Conservation (phyloP, 1,140 invertebrate species). For the Muscidifurax raptorellus region DNA sequence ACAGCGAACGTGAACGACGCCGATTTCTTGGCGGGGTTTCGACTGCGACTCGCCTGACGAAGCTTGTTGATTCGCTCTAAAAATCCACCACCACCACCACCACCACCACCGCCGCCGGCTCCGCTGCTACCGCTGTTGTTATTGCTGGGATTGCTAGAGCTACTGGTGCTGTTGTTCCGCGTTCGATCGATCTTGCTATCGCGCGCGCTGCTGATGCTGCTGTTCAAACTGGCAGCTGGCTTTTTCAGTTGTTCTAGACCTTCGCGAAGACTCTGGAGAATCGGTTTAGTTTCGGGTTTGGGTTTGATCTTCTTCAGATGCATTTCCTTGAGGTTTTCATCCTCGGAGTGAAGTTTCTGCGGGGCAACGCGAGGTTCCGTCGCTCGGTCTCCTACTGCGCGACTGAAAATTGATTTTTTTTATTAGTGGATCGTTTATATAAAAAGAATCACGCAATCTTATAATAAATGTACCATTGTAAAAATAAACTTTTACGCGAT, state of each 20-base stretch:
- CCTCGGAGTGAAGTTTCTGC: constrained; percentile 62
- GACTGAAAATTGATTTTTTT: constrained; percentile 58
- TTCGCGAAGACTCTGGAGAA: constrained; percentile 69
- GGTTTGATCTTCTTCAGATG: constrained; percentile 73
- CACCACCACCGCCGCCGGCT: constrained; percentile 55
- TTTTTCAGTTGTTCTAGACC: constrained; percentile 71
- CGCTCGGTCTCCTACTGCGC: constrained; percentile 71
- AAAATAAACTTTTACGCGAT: neutral
- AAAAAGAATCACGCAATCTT: no score
- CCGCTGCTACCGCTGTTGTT: constrained; percentile 53
- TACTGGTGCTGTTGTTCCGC: neutral
- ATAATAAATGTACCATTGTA: neutral
- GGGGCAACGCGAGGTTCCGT: constrained; percentile 72
- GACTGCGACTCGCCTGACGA: constrained; percentile 64
- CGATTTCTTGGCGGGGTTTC: constrained; percentile 72
- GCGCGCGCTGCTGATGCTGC: neutral
- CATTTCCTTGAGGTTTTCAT: constrained; percentile 69
- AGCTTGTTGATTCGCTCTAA: constrained; percentile 70
- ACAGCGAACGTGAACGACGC: constrained; percentile 72
- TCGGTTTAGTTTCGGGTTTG: constrained; percentile 69
- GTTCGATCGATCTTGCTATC: neutral
- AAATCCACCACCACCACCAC: constrained; percentile 55
- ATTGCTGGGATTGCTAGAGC: neutral
- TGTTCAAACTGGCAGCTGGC: neutral
- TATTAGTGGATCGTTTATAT: no score